A percentile compares a stretch with the other conserved stretches of the same genome.
phyloP scores from a whole-genome alignment of 2,113 vertebrate species.

The Entelurus aequoreus region DNA sequence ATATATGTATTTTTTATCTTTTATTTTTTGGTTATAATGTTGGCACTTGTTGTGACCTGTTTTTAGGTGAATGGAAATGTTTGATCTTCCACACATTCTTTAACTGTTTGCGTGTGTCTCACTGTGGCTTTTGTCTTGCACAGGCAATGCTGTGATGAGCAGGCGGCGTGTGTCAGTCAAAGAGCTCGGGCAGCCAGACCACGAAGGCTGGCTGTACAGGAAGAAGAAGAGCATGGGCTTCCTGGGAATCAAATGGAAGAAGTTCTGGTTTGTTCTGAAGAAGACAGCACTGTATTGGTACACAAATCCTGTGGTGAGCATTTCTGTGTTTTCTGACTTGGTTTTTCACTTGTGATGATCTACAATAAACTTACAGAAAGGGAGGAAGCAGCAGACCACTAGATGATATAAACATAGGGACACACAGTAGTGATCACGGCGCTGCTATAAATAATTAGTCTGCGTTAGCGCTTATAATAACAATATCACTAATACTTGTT shows the following conservation, averaged over 20 bases:
- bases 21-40: neutral
- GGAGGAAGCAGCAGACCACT: too few relatives aligned
- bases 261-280: constrained; percentile 97
- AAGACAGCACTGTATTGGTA: constrained; percentile 92
- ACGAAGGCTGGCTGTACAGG: constrained; percentile 95
- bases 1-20: too few relatives aligned
- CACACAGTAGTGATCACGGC: too few relatives aligned
- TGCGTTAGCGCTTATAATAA: too few relatives aligned
- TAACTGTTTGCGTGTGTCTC: neutral
- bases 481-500: too few relatives aligned
- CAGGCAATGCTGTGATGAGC: constrained; percentile 88
- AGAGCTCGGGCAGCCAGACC: constrained; percentile 86
- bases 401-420: too few relatives aligned
- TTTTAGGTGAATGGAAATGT: constrained; percentile 16
- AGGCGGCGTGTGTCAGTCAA: constrained; percentile 92
- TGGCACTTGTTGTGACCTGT: neutral
- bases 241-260: constrained; percentile 95
- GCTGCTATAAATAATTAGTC: too few relatives aligned
- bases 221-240: constrained; percentile 92
- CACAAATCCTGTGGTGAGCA: constrained; percentile 85
- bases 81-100: neutral
- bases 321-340: too few relatives aligned
- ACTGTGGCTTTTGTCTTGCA: constrained; percentile 5
- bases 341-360: too few relatives aligned
- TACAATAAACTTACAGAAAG: too few relatives aligned